These are phyloP conservation scores for Acanthaster planci DNA, from an alignment of 35 echinoderm and acorn worm species.

Conservation along the genomic window DNA sequence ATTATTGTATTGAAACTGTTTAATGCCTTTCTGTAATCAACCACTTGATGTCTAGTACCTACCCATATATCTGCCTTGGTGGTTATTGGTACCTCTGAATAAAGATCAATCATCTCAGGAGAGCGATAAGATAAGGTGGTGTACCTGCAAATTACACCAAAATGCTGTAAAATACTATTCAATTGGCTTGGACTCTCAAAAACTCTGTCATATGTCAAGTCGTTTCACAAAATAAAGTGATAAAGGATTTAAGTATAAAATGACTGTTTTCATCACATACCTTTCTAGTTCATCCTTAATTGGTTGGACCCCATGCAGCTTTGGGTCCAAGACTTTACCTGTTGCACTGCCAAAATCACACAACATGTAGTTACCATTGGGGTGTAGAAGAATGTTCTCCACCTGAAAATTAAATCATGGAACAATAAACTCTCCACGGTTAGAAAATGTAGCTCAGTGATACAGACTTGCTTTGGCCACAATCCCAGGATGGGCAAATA, in stretches of 20 bases:
- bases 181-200: too few relatives aligned
- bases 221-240: too few relatives aligned
- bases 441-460: neutral
- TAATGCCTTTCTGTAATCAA: too few relatives aligned
- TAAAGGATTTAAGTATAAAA: neutral
- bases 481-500: too few relatives aligned
- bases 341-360: conserved; percentile 99
- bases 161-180: too few relatives aligned
- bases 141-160: conserved; percentile 54
- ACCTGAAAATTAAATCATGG: conserved; percentile 65
- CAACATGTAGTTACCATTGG: conserved; percentile 86
- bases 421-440: conserved; percentile 28
- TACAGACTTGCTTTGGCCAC: too few relatives aligned
- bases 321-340: conserved; percentile 82
- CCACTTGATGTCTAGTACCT: conserved; percentile 4
- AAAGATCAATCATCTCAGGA: conserved; percentile 98
- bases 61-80: conserved; percentile 99
- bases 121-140: conserved; percentile 92
- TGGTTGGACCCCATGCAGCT: conserved; percentile 75
- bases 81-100: conserved; percentile 84
- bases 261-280: conserved; percentile 33
- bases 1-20: too few relatives aligned
- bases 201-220: too few relatives aligned
- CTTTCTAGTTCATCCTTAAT: conserved; percentile 97
- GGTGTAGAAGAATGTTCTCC: conserved; percentile 91